phyloP scores from a whole-genome alignment of 2,797 vertebrate species.

The Mormyrus hasselquistii region DNA sequence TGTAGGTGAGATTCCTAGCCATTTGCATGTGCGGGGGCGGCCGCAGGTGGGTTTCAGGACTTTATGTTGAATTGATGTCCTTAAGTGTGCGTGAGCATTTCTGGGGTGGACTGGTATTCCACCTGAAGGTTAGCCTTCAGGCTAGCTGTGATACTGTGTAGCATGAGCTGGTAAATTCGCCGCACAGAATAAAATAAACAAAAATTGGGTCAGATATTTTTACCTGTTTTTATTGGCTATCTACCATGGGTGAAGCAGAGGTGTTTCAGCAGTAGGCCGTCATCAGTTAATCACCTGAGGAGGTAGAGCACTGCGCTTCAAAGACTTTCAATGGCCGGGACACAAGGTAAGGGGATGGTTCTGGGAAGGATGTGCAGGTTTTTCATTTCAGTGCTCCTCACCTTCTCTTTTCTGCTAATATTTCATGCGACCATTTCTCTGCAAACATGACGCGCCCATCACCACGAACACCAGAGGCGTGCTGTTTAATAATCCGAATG shows the following conservation, averaged over 20 bases:
- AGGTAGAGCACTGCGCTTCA: neutral
- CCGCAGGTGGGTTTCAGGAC: neutral
- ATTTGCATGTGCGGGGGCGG: neutral
- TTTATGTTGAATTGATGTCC: neutral
- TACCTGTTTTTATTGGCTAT: neutral
- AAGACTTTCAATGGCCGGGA: neutral
- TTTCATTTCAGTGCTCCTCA: neutral
- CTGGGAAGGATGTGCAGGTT: neutral
- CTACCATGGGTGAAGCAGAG: neutral
- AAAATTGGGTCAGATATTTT: neutral
- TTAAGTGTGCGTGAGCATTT: neutral
- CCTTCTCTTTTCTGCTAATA: neutral
- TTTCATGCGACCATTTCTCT: neutral
- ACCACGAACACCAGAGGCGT: neutral
- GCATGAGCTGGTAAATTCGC: neutral
- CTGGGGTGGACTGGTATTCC: neutral
- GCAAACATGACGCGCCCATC: neutral
- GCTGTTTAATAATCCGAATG: conserved; percentile 13
- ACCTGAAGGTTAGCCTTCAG: neutral
- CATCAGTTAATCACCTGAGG: neutral
- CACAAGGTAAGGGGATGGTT: neutral
- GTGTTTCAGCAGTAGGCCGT: neutral
- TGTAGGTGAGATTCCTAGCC: neutral
- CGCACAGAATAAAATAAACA: neutral
- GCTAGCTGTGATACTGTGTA: neutral